These are phyloP conservation scores for Danio rerio DNA, from an alignment of 2,113 vertebrate species.

Conservation along the genomic window DNA sequence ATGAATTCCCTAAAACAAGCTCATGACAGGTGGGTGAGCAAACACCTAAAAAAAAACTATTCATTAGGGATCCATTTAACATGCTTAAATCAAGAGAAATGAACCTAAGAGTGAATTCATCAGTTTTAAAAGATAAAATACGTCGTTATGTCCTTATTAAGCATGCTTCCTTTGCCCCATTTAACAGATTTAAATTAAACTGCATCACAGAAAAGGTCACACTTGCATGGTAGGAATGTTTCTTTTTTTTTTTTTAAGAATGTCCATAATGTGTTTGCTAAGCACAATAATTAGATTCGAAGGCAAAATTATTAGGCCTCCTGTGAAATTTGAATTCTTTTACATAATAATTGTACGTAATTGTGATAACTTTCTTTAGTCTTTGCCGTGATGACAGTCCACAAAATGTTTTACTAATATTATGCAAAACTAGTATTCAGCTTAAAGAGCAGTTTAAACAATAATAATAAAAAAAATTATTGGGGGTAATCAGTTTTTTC, in stretches of 20 bases:
- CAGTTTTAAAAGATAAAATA: background rate
- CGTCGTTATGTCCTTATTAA: background rate
- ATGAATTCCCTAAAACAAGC: constrained; percentile 9
- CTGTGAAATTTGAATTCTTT: too few relatives aligned
- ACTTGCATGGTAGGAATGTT: background rate
- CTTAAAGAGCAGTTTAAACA: too few relatives aligned
- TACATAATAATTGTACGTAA: too few relatives aligned
- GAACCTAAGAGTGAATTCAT: background rate
- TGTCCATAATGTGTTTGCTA: background rate
- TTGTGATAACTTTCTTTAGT: too few relatives aligned
- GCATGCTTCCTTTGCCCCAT: background rate
- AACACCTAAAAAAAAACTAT: constrained; percentile 9
- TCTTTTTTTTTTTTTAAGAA: background rate
- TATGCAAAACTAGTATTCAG: too few relatives aligned
- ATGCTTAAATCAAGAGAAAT: background rate
- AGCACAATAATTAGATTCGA: background rate
- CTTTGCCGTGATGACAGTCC: too few relatives aligned
- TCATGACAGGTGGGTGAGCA: constrained; percentile 18
- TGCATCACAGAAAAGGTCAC: background rate
- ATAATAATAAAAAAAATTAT: too few relatives aligned
- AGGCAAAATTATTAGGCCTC: too few relatives aligned
- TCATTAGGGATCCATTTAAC: constrained; percentile 29
- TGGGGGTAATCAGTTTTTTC: too few relatives aligned
- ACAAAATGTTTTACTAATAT: too few relatives aligned
- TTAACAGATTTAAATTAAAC: background rate